Evolutionary conservation across 2,113 vertebrate species (phyloP), one percentile per base, ranked within the genome.

Genomic region (Syngnathoides biaculeatus): DNA sequence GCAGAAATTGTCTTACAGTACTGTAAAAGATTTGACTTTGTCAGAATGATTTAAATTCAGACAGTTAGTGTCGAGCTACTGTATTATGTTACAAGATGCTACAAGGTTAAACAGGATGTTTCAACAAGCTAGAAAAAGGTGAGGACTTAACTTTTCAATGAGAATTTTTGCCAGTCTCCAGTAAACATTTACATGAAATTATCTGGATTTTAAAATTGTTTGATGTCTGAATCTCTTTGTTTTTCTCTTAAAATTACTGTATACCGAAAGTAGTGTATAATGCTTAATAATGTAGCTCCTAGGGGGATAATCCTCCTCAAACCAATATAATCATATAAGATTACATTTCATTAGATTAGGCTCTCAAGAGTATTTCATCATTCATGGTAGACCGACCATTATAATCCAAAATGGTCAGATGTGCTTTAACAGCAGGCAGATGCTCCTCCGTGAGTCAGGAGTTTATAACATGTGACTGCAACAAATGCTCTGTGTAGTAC

Each of bases 371-470:
- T 59, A 9, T 73, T 80, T 61, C 53, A 0, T 79, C 75, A 64
- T 20, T 27, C 30, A 6, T 5, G 8, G 60, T 56, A 8, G 53
- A 79, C 73, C 63, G 45, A 55, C 47, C 67, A 66, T 68, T 57
- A 24, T 75, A 67, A 76, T 56, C 66, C 63, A 62, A 73, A 75
- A 75, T 72, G 57, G 68, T 74, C 77, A 69, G 79, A 78, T 75
- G 76, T 75, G n/a, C 69, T 30, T 68, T 5, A 58, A 50, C 35
- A 22, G 65, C 60, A 72, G 73, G 74, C 87, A 87, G 86, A 86
- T 87, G 84, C 85, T 73, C 55, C 71, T 72, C 39, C 57, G 40
- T 87, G 85, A 84, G 53, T 83, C 79, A 82, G 75, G 22, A 77
- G 78, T 62, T 81, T 83, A 82, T 53, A 26, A 72, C 35, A 47